These are phyloP conservation scores for Geodia barretti DNA, from an alignment of 37 sponge, comb jelly and placozoan genomes.

Conservation along the genomic window DNA sequence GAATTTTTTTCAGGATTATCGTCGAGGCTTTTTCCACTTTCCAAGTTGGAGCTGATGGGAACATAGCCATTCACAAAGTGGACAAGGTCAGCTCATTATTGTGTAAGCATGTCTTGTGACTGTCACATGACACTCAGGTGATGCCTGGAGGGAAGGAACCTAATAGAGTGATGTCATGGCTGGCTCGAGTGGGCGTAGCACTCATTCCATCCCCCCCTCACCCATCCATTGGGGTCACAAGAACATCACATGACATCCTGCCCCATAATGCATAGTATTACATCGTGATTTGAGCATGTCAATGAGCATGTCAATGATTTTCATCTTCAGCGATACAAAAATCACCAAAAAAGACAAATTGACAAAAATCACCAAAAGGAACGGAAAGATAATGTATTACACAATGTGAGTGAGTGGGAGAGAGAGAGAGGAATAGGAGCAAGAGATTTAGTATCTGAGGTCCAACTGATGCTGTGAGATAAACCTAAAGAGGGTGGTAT, in stretches of 20 bases:
- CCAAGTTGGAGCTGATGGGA: slow-evolving; percentile 53
- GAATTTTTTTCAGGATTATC: slow-evolving; percentile 31
- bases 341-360: too few relatives aligned
- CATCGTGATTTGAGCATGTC: not conserved
- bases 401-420: not conserved
- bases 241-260: not conserved
- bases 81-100: slow-evolving; percentile 21
- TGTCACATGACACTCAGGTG: not conserved
- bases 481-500: slow-evolving; percentile 58
- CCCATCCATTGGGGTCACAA: not conserved
- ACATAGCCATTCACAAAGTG: slow-evolving; percentile 49
- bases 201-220: not conserved
- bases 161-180: slow-evolving; percentile 13
- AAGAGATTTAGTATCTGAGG: slow-evolving; percentile 67
- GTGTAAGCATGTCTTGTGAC: not conserved
- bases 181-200: slow-evolving; percentile 5
- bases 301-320: too few relatives aligned
- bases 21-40: slow-evolving; percentile 73
- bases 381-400: not conserved
- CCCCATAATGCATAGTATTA: not conserved
- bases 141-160: not conserved
- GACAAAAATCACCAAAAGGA: not conserved
- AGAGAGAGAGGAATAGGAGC: not conserved
- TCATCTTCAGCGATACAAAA: too few relatives aligned
- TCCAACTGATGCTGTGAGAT: slow-evolving; percentile 72